Evolutionary conservation across 1,140 invertebrate species (phyloP), one percentile per base, ranked within the genome.

Genomic region (Luehdorfia chinensis): DNA sequence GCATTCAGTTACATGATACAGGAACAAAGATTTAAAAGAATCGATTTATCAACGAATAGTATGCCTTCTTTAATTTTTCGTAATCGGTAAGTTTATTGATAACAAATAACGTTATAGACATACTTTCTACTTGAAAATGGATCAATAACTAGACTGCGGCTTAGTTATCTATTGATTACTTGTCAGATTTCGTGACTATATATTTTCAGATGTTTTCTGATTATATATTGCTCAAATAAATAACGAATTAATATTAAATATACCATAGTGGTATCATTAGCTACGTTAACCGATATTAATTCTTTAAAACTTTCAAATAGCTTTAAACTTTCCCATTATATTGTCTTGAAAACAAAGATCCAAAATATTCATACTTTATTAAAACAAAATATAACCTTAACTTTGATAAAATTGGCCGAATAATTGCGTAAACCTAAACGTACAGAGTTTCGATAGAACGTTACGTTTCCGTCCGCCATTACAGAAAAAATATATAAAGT

Each of bases 61-160:
- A 84, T 85, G 81, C 81, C 81, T 49, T 79, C 81, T 52, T 79
- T 85, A 79, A 71, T 85, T 66, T 79, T 75, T 78, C 66, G 73
- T 60, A 75, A 81, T 72, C 64, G 81, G 81, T 85, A 70, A 83
- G 81, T 81, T 39, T 44, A 27, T 43, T 19, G 32, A 45, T 9
- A 51, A 50, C 23, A 33, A 25, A 47, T 53, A n/a, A 43, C 1
- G 18, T 44, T 47, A 47, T 41, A 37, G 13, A 34, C 18, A 55
- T 60, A 21, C 52, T 53, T 28, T 56, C 54, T 47, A 45, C 23
- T 31, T 31, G 6, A 25, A 23, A 11, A 25, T 41, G 31, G 31
- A 50, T 30, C 41, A 52, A 70, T 74, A 71, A 68, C 45, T 55
- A 12, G 31, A 59, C 49, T 54, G 65, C 57, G 55, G 52, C 49